Evolutionary conservation across 2,888 invertebrate species (phyloP).

Genomic region (Ellobium chinense): DNA sequence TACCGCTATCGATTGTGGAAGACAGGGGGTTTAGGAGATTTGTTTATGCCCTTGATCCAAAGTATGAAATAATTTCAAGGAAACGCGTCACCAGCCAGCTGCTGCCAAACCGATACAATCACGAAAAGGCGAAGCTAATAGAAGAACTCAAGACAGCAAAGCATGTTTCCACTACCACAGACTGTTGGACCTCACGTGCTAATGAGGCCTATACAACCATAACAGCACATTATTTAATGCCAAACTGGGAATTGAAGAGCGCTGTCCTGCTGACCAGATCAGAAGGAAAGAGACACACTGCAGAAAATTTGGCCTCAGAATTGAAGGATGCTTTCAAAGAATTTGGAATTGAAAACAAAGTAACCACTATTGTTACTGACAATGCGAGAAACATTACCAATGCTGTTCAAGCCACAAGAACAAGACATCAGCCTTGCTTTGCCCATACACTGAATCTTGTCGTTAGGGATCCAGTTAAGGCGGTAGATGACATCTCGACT

Average conservation of each 20-base stretch:
- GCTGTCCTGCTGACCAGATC: neutral
- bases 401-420: neutral
- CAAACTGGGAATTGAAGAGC: neutral
- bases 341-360: constrained; percentile 10
- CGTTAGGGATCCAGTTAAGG: neutral
- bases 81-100: neutral
- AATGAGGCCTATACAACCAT: constrained; percentile 16
- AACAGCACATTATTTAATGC: constrained; percentile 3
- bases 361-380: constrained; percentile 8
- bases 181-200: constrained; percentile 3
- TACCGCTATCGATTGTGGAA: constrained; percentile 14
- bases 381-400: constrained; percentile 6
- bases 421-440: constrained; percentile 25
- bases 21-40: neutral
- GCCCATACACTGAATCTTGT: constrained; percentile 24
- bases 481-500: neutral
- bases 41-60: neutral
- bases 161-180: constrained; percentile 6
- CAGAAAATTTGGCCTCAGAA: neutral
- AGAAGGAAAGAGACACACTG: neutral
- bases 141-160: neutral
- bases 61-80: constrained; percentile 1
- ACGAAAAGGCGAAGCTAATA: neutral
- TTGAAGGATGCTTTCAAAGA: neutral
- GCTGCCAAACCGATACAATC: constrained; percentile 10